Base-by-base conservation (phyloP, 2,113 vertebrate genomes). In the Menidia beryllina region DNA sequence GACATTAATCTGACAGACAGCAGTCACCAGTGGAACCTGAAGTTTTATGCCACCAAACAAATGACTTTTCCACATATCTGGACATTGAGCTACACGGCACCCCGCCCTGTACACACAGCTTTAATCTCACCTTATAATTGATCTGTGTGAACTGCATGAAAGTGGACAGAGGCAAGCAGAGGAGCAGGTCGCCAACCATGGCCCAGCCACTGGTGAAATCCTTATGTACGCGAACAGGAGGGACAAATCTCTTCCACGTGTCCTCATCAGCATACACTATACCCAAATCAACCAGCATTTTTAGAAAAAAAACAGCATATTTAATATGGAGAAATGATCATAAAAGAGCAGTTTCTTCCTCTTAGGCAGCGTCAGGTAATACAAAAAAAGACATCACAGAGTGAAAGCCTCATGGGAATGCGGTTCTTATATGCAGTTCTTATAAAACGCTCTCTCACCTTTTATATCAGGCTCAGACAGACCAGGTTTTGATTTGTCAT, bases 101-200 rank as follows among this genome's bases (percentile, higher is more conserved):
- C 23, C 8, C 21, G 13, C 23, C 8, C 21, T 5, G 0, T 0
- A 21, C 14, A 62, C 20, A 4, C 10, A 69, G 24, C 5, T 15
- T 7, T 26, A 6, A 4, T 27, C 65, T 69, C 92, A 99, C 98
- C 96, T 96, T 94, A 81, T 96, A 97, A 89, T 95, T 98, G 83
- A 98, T 93, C 93, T 98, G 97, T 1, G 96, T 92, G 51, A 98
- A 88, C 90, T 99, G 96, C 34, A 97, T 49, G 52, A 96, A 98
- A 84, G 98, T 20, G 3, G 97, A 99, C 48, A 99, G 96, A 0
- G 97, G 98, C 79, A 99, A 51, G 65, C 95, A 96, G 77, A 98
- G 94, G 3, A 99, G 94, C 10, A 97, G 76, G 86, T 98, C 97
- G 5, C 95, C 95, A 55, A 96, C 91, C 0, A 97, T 94, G 3